These are phyloP conservation scores for Pseudopipra pipra DNA, from an alignment of 2,113 vertebrate species.

Conservation along the genomic window DNA sequence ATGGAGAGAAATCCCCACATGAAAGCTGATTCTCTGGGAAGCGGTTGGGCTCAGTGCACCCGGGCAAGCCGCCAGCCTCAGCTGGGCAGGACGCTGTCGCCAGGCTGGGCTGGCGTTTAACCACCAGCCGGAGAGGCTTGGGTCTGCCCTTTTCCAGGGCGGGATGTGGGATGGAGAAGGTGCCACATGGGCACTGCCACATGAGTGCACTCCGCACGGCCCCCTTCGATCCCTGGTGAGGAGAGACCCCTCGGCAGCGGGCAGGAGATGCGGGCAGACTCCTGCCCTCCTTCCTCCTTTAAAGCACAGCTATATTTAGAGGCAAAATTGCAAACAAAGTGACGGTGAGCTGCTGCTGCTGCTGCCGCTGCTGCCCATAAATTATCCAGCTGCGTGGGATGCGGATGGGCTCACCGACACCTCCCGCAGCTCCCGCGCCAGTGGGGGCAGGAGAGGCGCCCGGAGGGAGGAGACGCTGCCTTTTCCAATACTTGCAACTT, in stretches of 20 bases:
- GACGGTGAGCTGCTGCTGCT: not conserved
- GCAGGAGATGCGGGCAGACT: not conserved
- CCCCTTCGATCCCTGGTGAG: fast-evolving
- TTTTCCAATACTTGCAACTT: not conserved
- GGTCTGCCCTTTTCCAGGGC: not conserved
- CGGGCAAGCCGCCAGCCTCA: not conserved
- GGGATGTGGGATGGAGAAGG: fast-evolving
- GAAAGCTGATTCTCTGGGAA: not conserved
- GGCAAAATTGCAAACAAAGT: constrained; percentile 35
- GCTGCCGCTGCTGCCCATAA: constrained; percentile 6
- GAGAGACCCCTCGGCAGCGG: not conserved
- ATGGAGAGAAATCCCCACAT: fast-evolving
- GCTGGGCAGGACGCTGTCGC: not conserved
- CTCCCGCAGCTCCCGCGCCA: not conserved
- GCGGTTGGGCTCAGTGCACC: fast-evolving
- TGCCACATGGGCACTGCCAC: fast-evolving
- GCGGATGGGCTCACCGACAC: not conserved
- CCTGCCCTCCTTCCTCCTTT: not conserved
- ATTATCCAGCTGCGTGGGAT: constrained; percentile 45
- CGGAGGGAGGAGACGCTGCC: not conserved
- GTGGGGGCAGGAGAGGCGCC: not conserved
- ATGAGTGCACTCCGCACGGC: fast-evolving
- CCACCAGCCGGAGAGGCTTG: not conserved
- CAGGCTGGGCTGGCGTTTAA: not conserved
- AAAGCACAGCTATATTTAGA: constrained; percentile 47